phyloP scores from a whole-genome alignment of 2,797 vertebrate genomes.

The Anas acuta region DNA sequence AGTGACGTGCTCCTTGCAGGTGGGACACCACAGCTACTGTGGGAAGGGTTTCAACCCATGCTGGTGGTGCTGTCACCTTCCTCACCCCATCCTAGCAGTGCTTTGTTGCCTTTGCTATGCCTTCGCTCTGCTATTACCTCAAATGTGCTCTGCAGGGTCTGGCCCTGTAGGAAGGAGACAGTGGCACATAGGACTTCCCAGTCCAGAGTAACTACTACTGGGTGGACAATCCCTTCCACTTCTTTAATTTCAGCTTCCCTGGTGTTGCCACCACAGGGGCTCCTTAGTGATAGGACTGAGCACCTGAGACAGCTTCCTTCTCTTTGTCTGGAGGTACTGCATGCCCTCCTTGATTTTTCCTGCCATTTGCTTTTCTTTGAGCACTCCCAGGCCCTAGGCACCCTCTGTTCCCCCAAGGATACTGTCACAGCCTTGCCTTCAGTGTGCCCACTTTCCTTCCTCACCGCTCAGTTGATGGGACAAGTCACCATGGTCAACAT shows the following conservation, averaged over 20 bases:
- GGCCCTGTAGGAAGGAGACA: background rate
- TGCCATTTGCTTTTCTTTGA: background rate
- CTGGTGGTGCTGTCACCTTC: background rate
- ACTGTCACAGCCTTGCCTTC: background rate
- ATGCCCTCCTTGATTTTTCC: background rate
- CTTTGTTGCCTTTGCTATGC: background rate
- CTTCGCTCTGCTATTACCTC: fast-evolving
- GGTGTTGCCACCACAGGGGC: background rate
- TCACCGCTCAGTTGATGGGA: background rate
- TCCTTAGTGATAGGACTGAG: background rate
- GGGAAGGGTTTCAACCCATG: background rate
- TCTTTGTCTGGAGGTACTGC: background rate
- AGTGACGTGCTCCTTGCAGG: background rate
- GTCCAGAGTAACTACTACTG: background rate
- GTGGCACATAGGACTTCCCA: background rate
- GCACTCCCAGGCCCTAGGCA: background rate
- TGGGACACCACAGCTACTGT: background rate
- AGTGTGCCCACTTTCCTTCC: background rate
- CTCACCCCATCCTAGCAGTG: background rate
- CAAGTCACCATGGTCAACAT: too few species aligned
- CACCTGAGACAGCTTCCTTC: background rate
- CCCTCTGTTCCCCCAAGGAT: background rate
- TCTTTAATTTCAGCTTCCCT: background rate
- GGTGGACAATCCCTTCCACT: background rate
- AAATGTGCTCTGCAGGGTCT: background rate